Conservation (phyloP, 2,113 vertebrate genomes). For the Aix galericulata region DNA sequence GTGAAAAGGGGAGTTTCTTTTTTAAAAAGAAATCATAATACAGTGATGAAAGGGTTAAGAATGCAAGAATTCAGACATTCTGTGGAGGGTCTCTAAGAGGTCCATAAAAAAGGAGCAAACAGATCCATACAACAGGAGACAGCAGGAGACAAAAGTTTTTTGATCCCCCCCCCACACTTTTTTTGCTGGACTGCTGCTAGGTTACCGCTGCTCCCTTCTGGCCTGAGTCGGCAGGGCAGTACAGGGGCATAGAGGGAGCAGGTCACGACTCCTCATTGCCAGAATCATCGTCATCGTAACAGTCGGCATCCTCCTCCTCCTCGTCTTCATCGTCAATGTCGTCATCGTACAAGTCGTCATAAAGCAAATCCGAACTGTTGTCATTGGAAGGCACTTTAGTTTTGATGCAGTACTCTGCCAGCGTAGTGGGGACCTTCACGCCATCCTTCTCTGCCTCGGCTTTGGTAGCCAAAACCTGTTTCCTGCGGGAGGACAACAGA, state of each 20-base stretch:
- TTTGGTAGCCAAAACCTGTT: constrained; percentile 94
- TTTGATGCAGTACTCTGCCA: constrained; percentile 99
- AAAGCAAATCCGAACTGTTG: constrained; percentile 98
- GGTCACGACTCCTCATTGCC: constrained; percentile 97
- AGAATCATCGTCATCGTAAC: constrained; percentile 96
- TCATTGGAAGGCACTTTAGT: constrained; percentile 99
- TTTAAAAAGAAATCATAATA: constrained; percentile 67
- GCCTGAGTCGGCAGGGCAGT: constrained; percentile 79
- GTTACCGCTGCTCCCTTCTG: constrained; percentile 79
- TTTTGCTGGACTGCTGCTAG: constrained; percentile 75
- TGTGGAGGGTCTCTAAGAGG: constrained; percentile 74
- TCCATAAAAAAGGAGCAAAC: constrained; percentile 80
- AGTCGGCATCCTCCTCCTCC: constrained; percentile 89
- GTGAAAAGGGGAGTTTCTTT: constrained; percentile 50
- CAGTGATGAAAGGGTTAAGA: constrained; percentile 76
- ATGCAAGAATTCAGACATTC: constrained; percentile 78
- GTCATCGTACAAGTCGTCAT: constrained; percentile 95
- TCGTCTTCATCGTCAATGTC: constrained; percentile 95
- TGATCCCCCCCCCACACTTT: constrained; percentile 56
- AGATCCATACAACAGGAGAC: constrained; percentile 76
- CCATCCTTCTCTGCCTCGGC: constrained; percentile 96
- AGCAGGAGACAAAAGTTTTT: constrained; percentile 71
- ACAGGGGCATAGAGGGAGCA: constrained; percentile 71
- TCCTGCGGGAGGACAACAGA: constrained; percentile 74
- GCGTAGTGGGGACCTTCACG: constrained; percentile 95